Evolutionary conservation across 2,113 vertebrate genomes (phyloP), one percentile per base, ranked within the genome.

Genomic region (Eulemur macaco): DNA sequence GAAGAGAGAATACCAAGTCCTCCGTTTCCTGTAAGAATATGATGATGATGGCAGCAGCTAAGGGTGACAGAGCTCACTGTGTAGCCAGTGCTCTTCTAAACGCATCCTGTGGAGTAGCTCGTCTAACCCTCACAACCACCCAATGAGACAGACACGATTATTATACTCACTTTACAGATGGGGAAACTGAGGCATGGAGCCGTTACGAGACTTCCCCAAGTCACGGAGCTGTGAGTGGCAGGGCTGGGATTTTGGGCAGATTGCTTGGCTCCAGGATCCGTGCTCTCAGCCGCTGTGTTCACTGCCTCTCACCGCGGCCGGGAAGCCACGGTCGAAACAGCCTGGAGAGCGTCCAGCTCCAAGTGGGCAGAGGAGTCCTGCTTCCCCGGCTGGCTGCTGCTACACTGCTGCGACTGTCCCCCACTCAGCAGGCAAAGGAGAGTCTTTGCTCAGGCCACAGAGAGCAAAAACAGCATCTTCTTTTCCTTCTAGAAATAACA

Each of bases 101-200:
- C 0, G 17, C 11, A 1, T 64, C 39, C 2, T n/a, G 0, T 15
- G 2, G 0, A 21, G 5, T 3, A 5, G 42, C 18, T 31, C n/a
- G 7, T 21, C 63, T 2, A 5, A 14, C 23, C 58, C 2, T 60
- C 83, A 12, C 15, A 6, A 3, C 50, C 15, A 1, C 54, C n/a
- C 18, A 2, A 1, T 0, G 5, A 77, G 31, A 15, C 0, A 11
- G 50, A 31, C 8, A 5, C 2, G 1, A 0, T 27, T 17, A 10
- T 11, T 1, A 25, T 1, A 18, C 58, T 17, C 39, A 2, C 23
- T 4, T 3, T 37, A 34, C 86, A 86, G 73, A 23, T 15, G 3
- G 15, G 50, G 37, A 66, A 25, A 6, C 82, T 8, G 42, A 91
- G 56, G 54, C 71, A n/a, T 13, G 1, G 64, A 29, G 29, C 21